Conservation (phyloP, 2,888 invertebrate species). For the Drosophila multiciliata region DNA sequence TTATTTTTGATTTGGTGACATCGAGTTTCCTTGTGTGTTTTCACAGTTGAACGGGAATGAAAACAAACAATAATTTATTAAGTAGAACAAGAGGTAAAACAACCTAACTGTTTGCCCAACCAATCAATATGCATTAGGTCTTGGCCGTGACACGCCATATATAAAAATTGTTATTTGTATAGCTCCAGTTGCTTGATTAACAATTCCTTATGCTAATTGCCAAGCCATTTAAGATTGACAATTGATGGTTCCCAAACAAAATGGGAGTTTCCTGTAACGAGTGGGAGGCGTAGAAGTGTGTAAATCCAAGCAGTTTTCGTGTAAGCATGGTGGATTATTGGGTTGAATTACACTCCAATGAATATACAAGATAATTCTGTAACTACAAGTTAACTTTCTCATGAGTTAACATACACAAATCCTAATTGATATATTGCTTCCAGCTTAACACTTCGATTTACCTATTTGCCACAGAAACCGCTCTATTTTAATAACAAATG, state of each 20-base stretch:
- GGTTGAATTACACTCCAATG: not conserved
- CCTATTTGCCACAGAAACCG: not conserved
- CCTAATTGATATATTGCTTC: not conserved
- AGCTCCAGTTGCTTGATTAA: not conserved
- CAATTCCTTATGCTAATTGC: conserved; percentile 11
- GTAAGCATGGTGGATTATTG: not conserved
- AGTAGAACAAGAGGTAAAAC: conserved; percentile 3
- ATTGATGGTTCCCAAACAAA: conserved; percentile 4
- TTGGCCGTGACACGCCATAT: conserved; percentile 37
- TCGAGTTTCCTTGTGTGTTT: not conserved
- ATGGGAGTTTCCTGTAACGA: not conserved
- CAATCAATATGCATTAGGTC: conserved; percentile 62
- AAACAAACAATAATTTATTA: conserved; percentile 55
- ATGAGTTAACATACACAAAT: not conserved
- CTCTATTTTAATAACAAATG: not conserved
- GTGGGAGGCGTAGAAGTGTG: not conserved
- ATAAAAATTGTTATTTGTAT: conserved; percentile 6
- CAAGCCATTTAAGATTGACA: conserved; percentile 11
- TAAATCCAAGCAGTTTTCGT: not conserved
- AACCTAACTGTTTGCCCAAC: conserved; percentile 6
- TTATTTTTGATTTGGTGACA: conserved; percentile 30
- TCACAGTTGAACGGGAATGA: conserved; percentile 5
- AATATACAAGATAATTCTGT: not conserved
- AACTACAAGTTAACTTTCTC: not conserved
- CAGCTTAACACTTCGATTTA: not conserved